Base-by-base conservation (phyloP, 1,140 invertebrate species). In the Thaumetopoea pityocampa region DNA sequence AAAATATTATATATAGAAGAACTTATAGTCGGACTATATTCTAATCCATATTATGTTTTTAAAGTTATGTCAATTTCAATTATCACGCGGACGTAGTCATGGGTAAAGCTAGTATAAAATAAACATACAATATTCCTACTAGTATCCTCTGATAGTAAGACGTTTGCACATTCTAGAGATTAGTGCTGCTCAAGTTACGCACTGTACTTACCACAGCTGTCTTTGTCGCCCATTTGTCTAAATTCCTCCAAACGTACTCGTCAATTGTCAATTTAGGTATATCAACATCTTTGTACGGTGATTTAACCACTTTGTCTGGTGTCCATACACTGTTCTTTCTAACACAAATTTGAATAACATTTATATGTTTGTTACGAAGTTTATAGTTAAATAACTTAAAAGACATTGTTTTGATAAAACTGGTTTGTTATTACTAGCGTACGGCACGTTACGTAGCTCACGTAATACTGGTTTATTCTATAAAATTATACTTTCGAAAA, bases 161-260 rank as follows among this genome's bases (percentile, higher is more conserved):
- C 6, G 4, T 11, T 1, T 17, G 4, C 3, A 11, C 16, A 6
- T 30, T 19, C 11, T 6, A 2, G 8, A 19, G 16, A 11, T 32
- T 8, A 32, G 8, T 32, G 16, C 11, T 12, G 15, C 10, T 18
- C 2, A 1, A 18, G 11, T 5, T 6, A 27, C 12, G 1, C 5
- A 27, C 9, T 34, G 24, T 52, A 85, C 85, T 81, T 78, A 93
- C 91, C 73, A 89, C 40, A 11, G 91, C 91, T 0, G 85, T 84
- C 56, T 87, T 86, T 11, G 89, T 85, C 1, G 86, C 67, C 84
- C 87, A 90, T 50, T 85, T 83, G 0, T 88, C 85, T 4, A 90
- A 42, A 54, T 89, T 78, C 7, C 71, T 58, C 88, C 89, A 92
- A 7, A 92, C 56, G 50, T 87, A 89, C 42, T 92, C 89, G 6